Evolutionary conservation across 2,888 invertebrate genomes (phyloP), one percentile per base, ranked within the genome.

Genomic region (Acrocyrtus sp.): DNA sequence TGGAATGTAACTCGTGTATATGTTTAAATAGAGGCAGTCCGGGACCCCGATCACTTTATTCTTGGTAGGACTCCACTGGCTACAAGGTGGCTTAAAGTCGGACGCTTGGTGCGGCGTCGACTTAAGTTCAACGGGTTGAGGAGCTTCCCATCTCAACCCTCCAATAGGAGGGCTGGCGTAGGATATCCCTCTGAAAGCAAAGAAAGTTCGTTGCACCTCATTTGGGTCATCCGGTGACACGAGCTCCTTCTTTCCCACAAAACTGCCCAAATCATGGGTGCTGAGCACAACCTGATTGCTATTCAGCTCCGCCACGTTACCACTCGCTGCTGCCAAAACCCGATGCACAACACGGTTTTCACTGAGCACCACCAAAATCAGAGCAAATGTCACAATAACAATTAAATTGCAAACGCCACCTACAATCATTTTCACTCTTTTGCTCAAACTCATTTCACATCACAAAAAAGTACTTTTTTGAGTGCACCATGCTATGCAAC

Each of bases 1-100:
- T 58, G 78, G 80, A 45, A 81, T 70, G 66, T 78, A 78, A 39
- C 79, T 76, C 27, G 78, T 81, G 57, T 75, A 80, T 6, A 81
- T 62, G 34, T 78, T 78, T 0, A 80, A 39, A 62, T 81, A 79
- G 2, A 80, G 60, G 45, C 81, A 81, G 50, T 81, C 81, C n/a
- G 66, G 65, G 15, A 51, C 69, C 26, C 81, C 81, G 27, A 80
- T 62, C 2, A 76, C 75, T 39, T 63, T 63, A 47, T 63, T 72
- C 48, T 62, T 58, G n/a, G 21, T 61, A 1, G 66, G 45, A 60
- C 74, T 75, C 81, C 81, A 81, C 53, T 81, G 81, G 47, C 72
- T 74, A 63, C 81, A 81, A 21, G 73, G 51, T 1, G 81, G 72
- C 54, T 75, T 76, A 62, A 75, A 80, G 6, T 78, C 74, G 6